Evolutionary conservation across 2,797 vertebrate species (phyloP).

Genomic region (Pangasius krempfi): DNA sequence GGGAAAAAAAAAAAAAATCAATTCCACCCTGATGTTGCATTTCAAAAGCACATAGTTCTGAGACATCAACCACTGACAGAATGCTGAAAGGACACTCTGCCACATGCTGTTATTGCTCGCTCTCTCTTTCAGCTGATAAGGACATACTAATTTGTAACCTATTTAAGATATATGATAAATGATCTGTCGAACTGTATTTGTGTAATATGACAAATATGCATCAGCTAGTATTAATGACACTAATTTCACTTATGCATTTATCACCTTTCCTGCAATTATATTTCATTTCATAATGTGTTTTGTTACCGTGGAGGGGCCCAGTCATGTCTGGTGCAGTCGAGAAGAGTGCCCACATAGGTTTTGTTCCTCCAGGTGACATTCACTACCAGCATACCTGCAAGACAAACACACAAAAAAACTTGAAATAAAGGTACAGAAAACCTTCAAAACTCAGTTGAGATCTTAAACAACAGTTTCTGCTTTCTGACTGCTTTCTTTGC

Average conservation of each 20-base stretch:
- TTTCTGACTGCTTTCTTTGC: background rate
- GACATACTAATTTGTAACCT: background rate
- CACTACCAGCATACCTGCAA: slow-evolving; percentile 95
- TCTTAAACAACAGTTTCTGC: background rate
- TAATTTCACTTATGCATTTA: background rate
- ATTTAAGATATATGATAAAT: background rate
- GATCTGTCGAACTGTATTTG: background rate
- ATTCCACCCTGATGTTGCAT: slow-evolving; percentile 50
- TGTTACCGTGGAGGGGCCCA: slow-evolving; percentile 97
- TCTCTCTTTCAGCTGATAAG: background rate
- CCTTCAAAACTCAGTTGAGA: background rate
- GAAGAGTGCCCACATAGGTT: slow-evolving; percentile 94
- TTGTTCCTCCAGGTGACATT: slow-evolving; percentile 99
- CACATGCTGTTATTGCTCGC: background rate
- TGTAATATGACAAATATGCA: background rate
- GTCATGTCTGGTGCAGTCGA: slow-evolving; percentile 97
- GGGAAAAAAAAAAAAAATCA: slow-evolving; percentile 32
- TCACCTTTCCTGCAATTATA: slow-evolving; percentile 21
- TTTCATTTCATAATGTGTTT: background rate
- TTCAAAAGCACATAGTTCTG: slow-evolving; percentile 46
- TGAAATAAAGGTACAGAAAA: slow-evolving; percentile 8
- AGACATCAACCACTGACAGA: slow-evolving; percentile 31
- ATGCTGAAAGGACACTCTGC: background rate
- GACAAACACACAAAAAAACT: slow-evolving; percentile 20
- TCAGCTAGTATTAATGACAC: background rate